Base-by-base conservation (phyloP, 2,113 vertebrate species). In the Ifrita kowaldi region DNA sequence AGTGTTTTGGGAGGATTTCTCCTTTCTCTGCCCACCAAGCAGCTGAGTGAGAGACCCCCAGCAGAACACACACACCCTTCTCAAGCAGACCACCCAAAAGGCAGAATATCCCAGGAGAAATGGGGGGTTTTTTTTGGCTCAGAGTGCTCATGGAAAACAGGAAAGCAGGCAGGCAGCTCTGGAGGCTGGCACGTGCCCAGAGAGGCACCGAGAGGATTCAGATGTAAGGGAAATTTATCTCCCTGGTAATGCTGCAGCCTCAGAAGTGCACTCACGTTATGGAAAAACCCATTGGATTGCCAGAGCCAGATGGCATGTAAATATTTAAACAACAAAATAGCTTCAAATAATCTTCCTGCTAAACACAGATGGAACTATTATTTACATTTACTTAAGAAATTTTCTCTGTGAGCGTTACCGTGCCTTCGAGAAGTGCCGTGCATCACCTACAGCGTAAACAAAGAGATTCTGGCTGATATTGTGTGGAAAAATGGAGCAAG, bases 291-390 rank as follows among this genome's bases (percentile, higher is more conserved):
- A 59, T 28, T 39, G 88, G 50, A 73, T 33, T 95, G 89, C 89
- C 93, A 96, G 73, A 94, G 93, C 93, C 96, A 92, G 90, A 89
- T 93, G 94, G 94, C 78, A 87, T 42, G 89, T 76, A 91, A 96
- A 95, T 96, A 87, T 96, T 96, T 91, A 93, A 97, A 87, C 87
- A 95, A 95, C 94, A 82, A 91, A 93, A 94, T 46, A 53, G 77
- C 89, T 91, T 55, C 69, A 69, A 87, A 97, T 91, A 49, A 77
- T 89, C 84, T 73, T 19, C 57, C 78, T 53, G 3, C 87, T 67
- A 57, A 95, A 93, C 94, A 91, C 93, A 97, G 95, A 96, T 91
- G 93, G 95, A 90, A 83, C 24, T 55, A 59, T 89, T 94, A 84
- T 94, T 93, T 91, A 87, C 87, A 35, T 96, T 91, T 53, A 62